Base-by-base conservation (phyloP, 1,140 invertebrate species). In the Lepidurus arcticus region DNA sequence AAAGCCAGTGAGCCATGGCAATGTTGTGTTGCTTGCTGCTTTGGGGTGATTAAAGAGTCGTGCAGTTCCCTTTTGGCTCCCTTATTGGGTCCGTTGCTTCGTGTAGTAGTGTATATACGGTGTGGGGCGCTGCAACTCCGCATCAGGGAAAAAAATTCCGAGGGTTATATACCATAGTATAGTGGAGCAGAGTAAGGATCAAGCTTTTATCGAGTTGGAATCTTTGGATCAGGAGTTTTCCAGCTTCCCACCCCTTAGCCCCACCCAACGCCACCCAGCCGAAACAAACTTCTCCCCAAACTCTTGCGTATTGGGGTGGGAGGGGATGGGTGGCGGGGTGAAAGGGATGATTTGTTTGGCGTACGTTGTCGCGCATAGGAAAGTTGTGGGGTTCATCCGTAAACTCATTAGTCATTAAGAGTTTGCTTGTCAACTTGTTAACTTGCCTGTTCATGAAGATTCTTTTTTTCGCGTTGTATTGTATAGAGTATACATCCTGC, bases 391-490 rank as follows among this genome's bases (percentile, higher is more conserved):
- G 53, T 21, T 65, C 53, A 65, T 65, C 53, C 21, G 53, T 65
- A 65, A 65, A 65, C 53, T 65, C 53, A 65, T 65, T 65, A 65
- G 53, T 65, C 53, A 65, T 65, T 65, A 65, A 65, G 53, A 65
- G 9, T 65, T 65, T 16, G 53, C 53, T 65, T 65, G 53, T 65
- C 53, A 65, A 65, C 53, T 65, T 65, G 53, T 65, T 65, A 65
- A 34, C 34, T 34, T 34, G 34, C 34, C 34, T 34, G 34, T 34
- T 34, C 34, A 3, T 3, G 34, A 3, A 34, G 34, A 34, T 34
- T 34, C 34, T 34, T 34, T 3, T 3, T 34, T 34, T 34, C 34
- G 53, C 53, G 53, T 65, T 13, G n/a, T 65, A 65, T 13, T n/a
- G 53, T 65, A 65, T 7, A 65, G 53, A 34, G 34, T 34, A 34